Evolutionary conservation across 2,113 vertebrate species (phyloP).

Genomic region (Phodopus roborovskii): DNA sequence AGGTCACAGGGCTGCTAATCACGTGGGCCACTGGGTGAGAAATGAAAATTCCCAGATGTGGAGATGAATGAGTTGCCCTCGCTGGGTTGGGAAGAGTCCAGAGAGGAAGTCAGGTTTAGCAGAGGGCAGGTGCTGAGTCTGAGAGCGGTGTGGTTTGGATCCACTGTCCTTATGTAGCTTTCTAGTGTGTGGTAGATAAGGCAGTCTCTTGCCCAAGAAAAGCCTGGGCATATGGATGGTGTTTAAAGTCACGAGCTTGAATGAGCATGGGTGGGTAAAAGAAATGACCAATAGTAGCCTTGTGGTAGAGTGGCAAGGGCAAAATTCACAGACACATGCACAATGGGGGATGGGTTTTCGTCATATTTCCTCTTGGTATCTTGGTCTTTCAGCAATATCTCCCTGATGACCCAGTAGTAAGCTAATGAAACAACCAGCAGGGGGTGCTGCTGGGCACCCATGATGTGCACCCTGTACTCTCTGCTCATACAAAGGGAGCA

Average conservation of each 20-base stretch:
- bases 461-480: rapidly evolving
- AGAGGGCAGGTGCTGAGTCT: not conserved
- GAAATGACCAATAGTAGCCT: not conserved
- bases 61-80: not conserved
- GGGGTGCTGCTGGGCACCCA: not conserved
- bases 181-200: too few species aligned
- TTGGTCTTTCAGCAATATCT: not conserved
- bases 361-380: not conserved
- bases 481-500: not conserved
- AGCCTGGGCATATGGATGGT: too few species aligned
- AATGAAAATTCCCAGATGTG: not conserved
- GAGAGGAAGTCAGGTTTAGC: not conserved
- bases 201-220: not conserved
- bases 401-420: not conserved
- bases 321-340: not conserved
- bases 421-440: not conserved
- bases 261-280: not conserved
- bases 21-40: not conserved
- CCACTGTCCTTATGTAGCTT: not conserved
- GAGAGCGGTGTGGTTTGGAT: not conserved
- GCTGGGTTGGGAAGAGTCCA: not conserved
- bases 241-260: not conserved
- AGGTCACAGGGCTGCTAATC: not conserved
- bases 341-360: not conserved
- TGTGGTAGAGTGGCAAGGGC: not conserved